These are phyloP conservation scores for Coluber constrictor DNA, from an alignment of 2,797 vertebrate genomes.

Conservation along the genomic window DNA sequence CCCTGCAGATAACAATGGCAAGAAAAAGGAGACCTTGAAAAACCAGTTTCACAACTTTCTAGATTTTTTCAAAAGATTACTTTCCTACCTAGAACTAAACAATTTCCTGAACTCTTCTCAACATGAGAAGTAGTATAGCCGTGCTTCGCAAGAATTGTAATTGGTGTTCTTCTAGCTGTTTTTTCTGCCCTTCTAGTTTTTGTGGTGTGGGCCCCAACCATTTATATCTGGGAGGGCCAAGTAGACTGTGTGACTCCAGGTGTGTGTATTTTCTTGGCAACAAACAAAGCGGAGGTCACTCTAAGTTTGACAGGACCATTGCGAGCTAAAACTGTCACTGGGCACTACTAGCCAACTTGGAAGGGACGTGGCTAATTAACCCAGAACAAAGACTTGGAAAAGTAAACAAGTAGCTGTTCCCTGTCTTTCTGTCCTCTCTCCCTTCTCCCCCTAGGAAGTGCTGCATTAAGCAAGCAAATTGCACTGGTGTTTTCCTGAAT, in stretches of 20 bases:
- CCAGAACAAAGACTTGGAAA: slow-evolving; percentile 52
- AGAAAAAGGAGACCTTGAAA: slow-evolving; percentile 68
- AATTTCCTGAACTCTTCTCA: slow-evolving; percentile 55
- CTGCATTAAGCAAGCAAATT: background rate
- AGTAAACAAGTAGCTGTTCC: slow-evolving; percentile 17
- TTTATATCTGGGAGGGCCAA: slow-evolving; percentile 15
- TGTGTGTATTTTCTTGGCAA: slow-evolving; percentile 37
- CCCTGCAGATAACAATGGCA: slow-evolving; percentile 61
- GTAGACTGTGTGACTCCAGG: slow-evolving; percentile 38
- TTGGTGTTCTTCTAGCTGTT: background rate
- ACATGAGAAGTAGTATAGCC: slow-evolving; percentile 64
- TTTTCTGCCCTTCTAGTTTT: background rate
- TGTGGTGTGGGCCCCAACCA: background rate
- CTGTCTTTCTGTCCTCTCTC: background rate
- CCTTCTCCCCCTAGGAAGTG: background rate
- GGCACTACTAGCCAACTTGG: slow-evolving; percentile 55
- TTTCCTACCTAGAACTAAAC: slow-evolving; percentile 16
- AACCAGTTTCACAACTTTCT: slow-evolving; percentile 75
- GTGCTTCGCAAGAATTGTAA: slow-evolving; percentile 14
- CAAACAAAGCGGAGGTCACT: slow-evolving; percentile 56
- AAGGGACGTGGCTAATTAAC: slow-evolving; percentile 58
- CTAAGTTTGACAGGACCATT: slow-evolving; percentile 56
- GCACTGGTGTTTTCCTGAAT: too few relatives aligned
- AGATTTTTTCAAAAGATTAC: slow-evolving; percentile 22
- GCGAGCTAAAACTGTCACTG: slow-evolving; percentile 61